Evolutionary conservation across 1,140 invertebrate species (phyloP), one percentile per base, ranked within the genome.

Genomic region (Drosophila asahinai): DNA sequence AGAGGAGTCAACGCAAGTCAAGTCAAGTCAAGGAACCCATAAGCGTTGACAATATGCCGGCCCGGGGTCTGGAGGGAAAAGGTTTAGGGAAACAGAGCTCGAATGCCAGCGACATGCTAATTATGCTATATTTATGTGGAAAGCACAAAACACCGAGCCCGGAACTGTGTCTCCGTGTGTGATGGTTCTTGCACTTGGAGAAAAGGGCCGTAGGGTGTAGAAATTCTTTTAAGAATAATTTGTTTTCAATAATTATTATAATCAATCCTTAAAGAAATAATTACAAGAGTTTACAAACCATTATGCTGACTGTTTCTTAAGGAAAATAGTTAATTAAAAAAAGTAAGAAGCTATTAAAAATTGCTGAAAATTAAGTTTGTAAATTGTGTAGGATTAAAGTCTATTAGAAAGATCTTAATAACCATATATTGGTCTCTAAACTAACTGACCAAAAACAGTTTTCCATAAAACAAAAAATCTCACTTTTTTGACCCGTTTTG

Each of bases 1-100:
- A 64, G 54, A 57, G 36, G 54, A 57, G 54, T 57, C 54, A 57
- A 25, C 54, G 54, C 54, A 57, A 57, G 54, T 57, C 54, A 57
- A 71, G 72, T 65, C 71, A 60, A 84, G 84, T 87, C 84, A 87
- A 87, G 86, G 86, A 89, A 89, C 84, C 78, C 84, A 80, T 72
- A 82, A 82, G 79, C 80, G 57, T 57, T 81, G 83, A 86, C 83
- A 86, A 84, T 83, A 68, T 66, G 52, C 70, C 51, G 59, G 27
- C 52, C 58, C 17, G 36, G 43, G 38, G 45, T 52, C 15, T n/a
- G 30, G 17, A 25, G 54, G 52, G 15, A 36, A 51, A 67, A 48
- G 36, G 36, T 3, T 25, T 30, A 45, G 59, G 36, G 47, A 42
- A 57, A 51, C 47, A 43, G 59, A 22, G 61, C 57, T 49, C 60